phyloP scores from a whole-genome alignment of 2,888 invertebrate species.

The Elysia crispata region DNA sequence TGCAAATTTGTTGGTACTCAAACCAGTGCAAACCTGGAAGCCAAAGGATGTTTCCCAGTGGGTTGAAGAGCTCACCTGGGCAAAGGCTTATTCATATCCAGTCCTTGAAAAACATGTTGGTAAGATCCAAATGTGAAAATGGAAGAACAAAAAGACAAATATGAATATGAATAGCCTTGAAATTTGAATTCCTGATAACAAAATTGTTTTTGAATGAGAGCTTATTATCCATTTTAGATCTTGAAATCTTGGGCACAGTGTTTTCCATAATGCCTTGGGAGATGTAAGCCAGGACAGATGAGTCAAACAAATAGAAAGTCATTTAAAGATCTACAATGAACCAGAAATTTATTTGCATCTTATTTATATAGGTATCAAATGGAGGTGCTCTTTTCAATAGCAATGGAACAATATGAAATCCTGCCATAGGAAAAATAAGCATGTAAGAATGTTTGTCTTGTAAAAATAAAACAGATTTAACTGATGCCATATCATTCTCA shows the following conservation, averaged over 20 bases:
- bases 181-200: no score
- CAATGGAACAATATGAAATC: no score
- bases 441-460: no score
- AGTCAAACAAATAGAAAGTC: background rate
- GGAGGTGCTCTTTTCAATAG: background rate
- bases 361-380: background rate
- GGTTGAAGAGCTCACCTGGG: slow-evolving; percentile 68
- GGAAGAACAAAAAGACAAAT: no score
- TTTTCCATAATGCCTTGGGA: background rate
- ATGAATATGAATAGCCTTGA: no score
- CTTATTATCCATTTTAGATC: no score
- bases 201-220: no score
- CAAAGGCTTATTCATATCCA: slow-evolving; percentile 58
- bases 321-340: background rate
- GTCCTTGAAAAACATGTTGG: slow-evolving; percentile 60
- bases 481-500: no score
- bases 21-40: slow-evolving; percentile 66
- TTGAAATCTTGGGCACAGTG: background rate
- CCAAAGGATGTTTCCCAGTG: slow-evolving; percentile 64
- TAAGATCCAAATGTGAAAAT: slow-evolving; percentile 40
- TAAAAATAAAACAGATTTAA: no score
- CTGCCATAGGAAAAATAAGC: no score
- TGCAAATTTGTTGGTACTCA: slow-evolving; percentile 60
- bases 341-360: background rate
- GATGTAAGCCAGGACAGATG: background rate